Percentiles rank a stretch among this genome's conserved stretches.
Evolutionary conservation across 2,797 vertebrate species (phyloP).

Genomic region (Borostomias antarcticus): DNA sequence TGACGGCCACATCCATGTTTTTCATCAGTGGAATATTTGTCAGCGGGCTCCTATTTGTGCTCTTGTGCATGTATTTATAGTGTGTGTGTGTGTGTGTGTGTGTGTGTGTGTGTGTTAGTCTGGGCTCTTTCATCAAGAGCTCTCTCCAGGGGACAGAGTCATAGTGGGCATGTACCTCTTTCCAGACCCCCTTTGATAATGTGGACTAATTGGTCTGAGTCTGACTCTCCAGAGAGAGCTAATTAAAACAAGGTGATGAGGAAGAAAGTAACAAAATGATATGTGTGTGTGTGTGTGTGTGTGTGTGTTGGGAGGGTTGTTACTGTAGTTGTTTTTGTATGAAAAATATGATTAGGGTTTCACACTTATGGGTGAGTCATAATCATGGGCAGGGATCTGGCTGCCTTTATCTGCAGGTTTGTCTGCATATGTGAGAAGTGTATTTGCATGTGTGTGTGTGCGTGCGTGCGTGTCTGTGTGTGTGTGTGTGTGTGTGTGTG

Average conservation of each 20-base stretch:
- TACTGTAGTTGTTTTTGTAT: too few species aligned
- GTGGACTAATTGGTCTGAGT: slow-evolving; percentile 75
- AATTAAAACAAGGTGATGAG: slow-evolving; percentile 79
- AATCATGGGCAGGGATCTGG: too few species aligned
- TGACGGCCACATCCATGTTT: too few species aligned
- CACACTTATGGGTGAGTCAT: not conserved
- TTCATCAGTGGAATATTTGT: too few species aligned
- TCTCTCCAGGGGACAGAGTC: not conserved
- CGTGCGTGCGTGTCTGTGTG: not conserved
- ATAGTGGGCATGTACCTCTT: slow-evolving; percentile 55
- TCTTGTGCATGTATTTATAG: too few species aligned
- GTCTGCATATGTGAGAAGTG: slow-evolving; percentile 18
- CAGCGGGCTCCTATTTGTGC: too few species aligned
- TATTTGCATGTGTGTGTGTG: not conserved
- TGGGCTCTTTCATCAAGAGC: slow-evolving; percentile 19
- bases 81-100: not conserved
- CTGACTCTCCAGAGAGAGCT: slow-evolving; percentile 72
- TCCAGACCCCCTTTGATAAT: slow-evolving; percentile 76
- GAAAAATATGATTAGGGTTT: too few species aligned
- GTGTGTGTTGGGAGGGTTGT: slow-evolving; percentile 20
- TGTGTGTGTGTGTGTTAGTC: not conserved
- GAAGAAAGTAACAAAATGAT: slow-evolving; percentile 65
- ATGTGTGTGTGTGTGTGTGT: slow-evolving; percentile 19
- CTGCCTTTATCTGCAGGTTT: slow-evolving; percentile 13
- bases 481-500: slow-evolving; percentile 10